Conservation (phyloP, 2,113 vertebrate species). For the Phainopepla nitens region DNA sequence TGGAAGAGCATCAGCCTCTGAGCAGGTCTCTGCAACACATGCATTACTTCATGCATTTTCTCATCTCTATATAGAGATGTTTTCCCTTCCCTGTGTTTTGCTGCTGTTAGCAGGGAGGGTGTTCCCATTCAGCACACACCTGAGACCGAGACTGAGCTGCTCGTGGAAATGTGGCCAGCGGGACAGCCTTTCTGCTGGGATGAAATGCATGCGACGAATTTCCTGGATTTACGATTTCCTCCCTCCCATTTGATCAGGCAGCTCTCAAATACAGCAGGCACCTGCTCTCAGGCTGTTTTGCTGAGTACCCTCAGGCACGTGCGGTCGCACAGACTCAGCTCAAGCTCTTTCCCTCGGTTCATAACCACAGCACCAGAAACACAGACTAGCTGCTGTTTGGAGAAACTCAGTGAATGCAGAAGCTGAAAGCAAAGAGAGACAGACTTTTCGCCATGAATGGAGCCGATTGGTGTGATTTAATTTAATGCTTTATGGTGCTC, state of each 20-base stretch:
- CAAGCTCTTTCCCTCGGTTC: background rate
- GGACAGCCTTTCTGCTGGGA: background rate
- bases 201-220: background rate
- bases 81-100: background rate
- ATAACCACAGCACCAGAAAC: background rate
- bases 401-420: background rate
- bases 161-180: accelerated
- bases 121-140: background rate
- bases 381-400: background rate
- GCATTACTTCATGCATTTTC: background rate
- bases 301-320: background rate
- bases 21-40: background rate
- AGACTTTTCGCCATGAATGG: background rate
- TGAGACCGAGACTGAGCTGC: accelerated
- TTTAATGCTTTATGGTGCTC: background rate
- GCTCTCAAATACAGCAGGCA: background rate
- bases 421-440: background rate
- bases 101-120: background rate
- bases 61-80: background rate
- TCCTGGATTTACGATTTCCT: background rate
- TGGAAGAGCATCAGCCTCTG: background rate
- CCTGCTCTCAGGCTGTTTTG: background rate
- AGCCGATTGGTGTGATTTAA: background rate
- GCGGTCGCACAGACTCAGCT: background rate
- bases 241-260: background rate